These are phyloP conservation scores for Enteromius radiatus DNA, from an alignment of 2,797 vertebrate species.

Conservation along the genomic window DNA sequence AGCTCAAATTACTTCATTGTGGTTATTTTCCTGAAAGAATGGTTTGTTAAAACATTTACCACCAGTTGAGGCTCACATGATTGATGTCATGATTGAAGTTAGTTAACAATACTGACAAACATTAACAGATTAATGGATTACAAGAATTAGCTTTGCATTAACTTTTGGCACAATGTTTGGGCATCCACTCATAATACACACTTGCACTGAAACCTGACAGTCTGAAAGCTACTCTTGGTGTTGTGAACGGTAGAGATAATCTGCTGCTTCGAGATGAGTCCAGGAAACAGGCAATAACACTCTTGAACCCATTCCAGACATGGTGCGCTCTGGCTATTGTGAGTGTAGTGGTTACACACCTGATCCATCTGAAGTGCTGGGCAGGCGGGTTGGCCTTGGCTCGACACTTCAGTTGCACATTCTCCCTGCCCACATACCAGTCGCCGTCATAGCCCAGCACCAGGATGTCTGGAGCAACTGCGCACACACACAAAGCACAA, in stretches of 20 bases:
- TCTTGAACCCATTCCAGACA: constrained; percentile 42
- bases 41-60: background rate
- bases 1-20: background rate
- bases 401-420: constrained; percentile 92
- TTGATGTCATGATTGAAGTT: background rate
- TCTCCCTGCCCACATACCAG: constrained; percentile 92
- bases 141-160: background rate
- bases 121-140: background rate
- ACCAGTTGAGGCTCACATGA: background rate
- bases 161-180: background rate
- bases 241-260: constrained; percentile 26
- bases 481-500: constrained; percentile 42
- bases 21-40: background rate
- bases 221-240: background rate
- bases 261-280: constrained; percentile 41
- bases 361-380: constrained; percentile 92
- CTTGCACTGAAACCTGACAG: constrained; percentile 23
- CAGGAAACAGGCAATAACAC: constrained; percentile 30
- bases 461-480: constrained; percentile 94
- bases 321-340: background rate
- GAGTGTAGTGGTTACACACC: constrained; percentile 76
- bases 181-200: constrained; percentile 10
- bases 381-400: constrained; percentile 95
- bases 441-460: constrained; percentile 94
- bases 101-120: background rate